These are phyloP conservation scores for Porites rus DNA, from an alignment of 92 coral and sea anemone species.

Conservation along the genomic window DNA sequence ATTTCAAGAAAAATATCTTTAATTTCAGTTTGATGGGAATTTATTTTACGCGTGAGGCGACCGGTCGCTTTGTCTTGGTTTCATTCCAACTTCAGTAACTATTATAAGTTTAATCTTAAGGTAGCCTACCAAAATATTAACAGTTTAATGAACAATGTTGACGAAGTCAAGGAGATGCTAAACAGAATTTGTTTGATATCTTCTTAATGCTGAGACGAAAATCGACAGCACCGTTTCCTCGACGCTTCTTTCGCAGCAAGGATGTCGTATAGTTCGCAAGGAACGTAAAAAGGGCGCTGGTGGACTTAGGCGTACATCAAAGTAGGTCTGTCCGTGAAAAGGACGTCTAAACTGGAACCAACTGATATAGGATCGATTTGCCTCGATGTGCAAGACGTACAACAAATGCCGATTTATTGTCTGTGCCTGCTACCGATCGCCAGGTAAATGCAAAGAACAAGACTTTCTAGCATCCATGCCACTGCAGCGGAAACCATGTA, in stretches of 20 bases:
- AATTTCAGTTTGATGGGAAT: no score
- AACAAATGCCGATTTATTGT: slow-evolving; percentile 12
- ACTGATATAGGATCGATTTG: no score
- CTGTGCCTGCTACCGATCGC: slow-evolving; percentile 70
- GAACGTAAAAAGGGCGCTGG: slow-evolving; percentile 58
- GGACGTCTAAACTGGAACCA: no score
- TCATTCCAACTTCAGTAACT: slow-evolving; percentile 19
- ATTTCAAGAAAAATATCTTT: no score
- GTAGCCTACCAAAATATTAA: slow-evolving; percentile 33
- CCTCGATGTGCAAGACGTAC: no score
- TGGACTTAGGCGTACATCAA: slow-evolving; percentile 26
- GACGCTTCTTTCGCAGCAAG: no score
- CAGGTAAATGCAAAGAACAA: slow-evolving; percentile 43
- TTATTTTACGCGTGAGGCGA: not conserved
- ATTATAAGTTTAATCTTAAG: slow-evolving; percentile 33
- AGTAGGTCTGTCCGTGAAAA: not conserved
- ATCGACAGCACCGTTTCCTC: not conserved
- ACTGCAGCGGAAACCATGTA: slow-evolving; percentile 13
- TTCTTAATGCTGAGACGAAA: slow-evolving; percentile 50
- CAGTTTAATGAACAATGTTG: slow-evolving; percentile 40
- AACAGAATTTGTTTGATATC: slow-evolving; percentile 6
- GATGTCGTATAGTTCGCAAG: no score
- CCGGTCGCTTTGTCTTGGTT: slow-evolving; percentile 28
- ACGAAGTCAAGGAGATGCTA: slow-evolving; percentile 54
- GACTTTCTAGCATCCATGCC: slow-evolving; percentile 44